These are phyloP conservation scores for Paramormyrops kingsleyae DNA, from an alignment of 2,113 vertebrate species.

Conservation along the genomic window DNA sequence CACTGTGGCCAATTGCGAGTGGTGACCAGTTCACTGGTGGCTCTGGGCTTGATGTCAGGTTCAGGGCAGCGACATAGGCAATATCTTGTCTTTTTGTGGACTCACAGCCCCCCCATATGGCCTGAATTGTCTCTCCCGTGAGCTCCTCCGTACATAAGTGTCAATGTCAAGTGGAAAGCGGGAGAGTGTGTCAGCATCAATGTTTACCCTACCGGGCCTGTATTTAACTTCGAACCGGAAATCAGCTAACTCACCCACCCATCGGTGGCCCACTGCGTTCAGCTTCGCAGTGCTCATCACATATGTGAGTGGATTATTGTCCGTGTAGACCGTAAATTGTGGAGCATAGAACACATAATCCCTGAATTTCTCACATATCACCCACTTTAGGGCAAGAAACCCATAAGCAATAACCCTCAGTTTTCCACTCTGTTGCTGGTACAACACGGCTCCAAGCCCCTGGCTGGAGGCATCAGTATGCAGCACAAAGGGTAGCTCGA, in stretches of 20 bases:
- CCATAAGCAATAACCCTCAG: too few relatives aligned
- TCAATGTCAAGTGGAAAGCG: background rate
- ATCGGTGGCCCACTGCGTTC: background rate
- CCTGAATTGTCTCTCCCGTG: background rate
- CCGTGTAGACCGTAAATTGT: background rate
- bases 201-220: background rate
- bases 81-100: background rate
- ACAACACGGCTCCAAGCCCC: background rate
- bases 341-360: background rate
- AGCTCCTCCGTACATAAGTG: background rate
- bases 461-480: background rate
- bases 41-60: background rate
- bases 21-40: background rate
- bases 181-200: background rate
- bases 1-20: background rate
- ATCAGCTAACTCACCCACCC: background rate
- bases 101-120: background rate
- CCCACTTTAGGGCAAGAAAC: background rate
- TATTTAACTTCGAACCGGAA: background rate
- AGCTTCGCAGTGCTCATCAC: background rate
- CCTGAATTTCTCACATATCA: background rate
- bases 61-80: background rate
- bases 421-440: background rate
- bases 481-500: background rate
- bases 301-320: background rate